These are phyloP conservation scores for Micrasema longulum DNA, from an alignment of 1,140 invertebrate genomes.

Conservation along the genomic window DNA sequence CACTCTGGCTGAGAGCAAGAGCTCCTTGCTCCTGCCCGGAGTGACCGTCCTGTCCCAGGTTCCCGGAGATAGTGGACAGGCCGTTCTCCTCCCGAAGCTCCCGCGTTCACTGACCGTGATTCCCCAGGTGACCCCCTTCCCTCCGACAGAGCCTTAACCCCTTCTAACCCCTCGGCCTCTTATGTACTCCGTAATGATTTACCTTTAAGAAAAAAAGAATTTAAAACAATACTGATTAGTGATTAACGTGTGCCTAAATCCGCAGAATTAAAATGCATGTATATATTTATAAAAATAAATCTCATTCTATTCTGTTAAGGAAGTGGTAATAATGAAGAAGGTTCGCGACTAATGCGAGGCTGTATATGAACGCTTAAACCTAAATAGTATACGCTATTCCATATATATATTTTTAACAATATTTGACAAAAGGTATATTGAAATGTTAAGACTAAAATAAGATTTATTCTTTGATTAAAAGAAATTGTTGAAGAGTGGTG, in stretches of 20 bases:
- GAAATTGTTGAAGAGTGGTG: slow-evolving; percentile 54
- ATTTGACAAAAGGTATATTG: slow-evolving; percentile 54
- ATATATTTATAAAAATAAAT: slow-evolving; percentile 49
- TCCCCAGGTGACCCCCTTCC: slow-evolving; percentile 68
- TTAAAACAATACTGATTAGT: slow-evolving; percentile 57
- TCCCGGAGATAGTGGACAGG: slow-evolving; percentile 53
- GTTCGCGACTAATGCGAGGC: slow-evolving; percentile 14
- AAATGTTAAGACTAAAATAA: slow-evolving; percentile 55
- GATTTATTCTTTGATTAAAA: slow-evolving; percentile 55
- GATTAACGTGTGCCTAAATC: slow-evolving; percentile 55
- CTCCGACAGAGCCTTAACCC: slow-evolving; percentile 61
- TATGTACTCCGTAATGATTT: slow-evolving; percentile 43
- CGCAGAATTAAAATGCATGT: slow-evolving; percentile 45
- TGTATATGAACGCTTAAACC: slow-evolving; percentile 53
- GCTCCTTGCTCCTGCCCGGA: slow-evolving; percentile 57
- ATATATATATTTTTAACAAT: slow-evolving; percentile 56
- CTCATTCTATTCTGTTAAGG: slow-evolving; percentile 47
- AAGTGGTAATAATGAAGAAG: slow-evolving; percentile 21
- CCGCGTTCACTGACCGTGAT: slow-evolving; percentile 82
- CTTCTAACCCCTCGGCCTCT: slow-evolving; percentile 56
- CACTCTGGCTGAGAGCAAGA: slow-evolving; percentile 40
- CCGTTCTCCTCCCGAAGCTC: slow-evolving; percentile 74
- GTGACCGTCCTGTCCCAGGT: slow-evolving; percentile 30
- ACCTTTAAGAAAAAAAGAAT: slow-evolving; percentile 39
- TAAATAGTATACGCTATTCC: slow-evolving; percentile 55